Percentiles rank a stretch among this genome's conserved stretches.
Evolutionary conservation across 2,113 vertebrate species (phyloP).

Genomic region (Ictidomys tridecemlineatus): DNA sequence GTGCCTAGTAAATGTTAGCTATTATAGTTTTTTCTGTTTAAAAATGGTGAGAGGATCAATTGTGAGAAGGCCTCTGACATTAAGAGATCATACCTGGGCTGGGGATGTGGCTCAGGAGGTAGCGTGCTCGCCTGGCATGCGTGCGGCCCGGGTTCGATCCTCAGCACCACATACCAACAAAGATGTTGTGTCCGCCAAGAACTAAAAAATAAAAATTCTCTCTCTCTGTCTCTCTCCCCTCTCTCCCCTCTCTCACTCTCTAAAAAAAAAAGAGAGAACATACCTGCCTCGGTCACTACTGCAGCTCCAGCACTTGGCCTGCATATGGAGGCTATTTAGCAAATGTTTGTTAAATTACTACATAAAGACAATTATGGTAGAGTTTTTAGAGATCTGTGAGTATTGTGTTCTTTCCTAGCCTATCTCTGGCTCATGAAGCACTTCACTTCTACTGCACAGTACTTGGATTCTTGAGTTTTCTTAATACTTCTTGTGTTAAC

Average conservation of each 20-base stretch:
- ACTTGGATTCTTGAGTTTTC: not conserved
- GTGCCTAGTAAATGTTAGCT: not conserved
- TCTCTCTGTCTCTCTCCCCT: too few species aligned
- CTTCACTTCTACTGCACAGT: not conserved
- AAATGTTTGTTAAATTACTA: not conserved
- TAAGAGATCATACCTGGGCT: not conserved
- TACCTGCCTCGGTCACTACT: not conserved
- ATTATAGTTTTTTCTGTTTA: not conserved
- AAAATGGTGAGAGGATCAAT: not conserved
- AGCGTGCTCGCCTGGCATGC: too few species aligned
- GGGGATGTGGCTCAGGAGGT: too few species aligned
- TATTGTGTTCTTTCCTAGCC: not conserved
- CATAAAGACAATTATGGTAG: not conserved
- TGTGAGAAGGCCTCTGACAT: not conserved
- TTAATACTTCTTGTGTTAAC: not conserved
- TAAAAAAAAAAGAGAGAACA: too few species aligned
- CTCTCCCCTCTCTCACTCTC: too few species aligned
- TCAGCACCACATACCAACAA: too few species aligned
- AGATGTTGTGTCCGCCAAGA: too few species aligned
- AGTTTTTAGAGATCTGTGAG: not conserved
- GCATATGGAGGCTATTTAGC: not conserved
- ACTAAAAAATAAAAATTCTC: too few species aligned
- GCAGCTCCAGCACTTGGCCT: not conserved
- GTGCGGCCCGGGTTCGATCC: too few species aligned
- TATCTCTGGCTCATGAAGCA: not conserved